phyloP scores from a whole-genome alignment of 1,140 invertebrate genomes.

The Pseudomyrmex pallidus region DNA sequence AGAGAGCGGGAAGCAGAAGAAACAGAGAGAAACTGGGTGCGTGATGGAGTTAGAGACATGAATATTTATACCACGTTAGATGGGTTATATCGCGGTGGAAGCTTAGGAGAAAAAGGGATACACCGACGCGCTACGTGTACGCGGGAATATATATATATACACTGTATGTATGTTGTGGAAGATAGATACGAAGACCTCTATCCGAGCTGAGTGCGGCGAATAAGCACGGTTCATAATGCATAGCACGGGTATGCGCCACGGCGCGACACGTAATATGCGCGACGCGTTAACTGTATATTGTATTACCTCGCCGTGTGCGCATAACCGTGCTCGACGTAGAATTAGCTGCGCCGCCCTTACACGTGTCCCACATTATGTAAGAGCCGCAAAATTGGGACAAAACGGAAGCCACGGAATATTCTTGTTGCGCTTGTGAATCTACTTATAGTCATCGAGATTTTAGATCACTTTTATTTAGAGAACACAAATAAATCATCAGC shows the following conservation, averaged over 20 bases:
- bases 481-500: too few relatives aligned
- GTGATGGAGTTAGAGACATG: slow-evolving; percentile 57
- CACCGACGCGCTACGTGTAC: background rate
- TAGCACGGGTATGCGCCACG: background rate
- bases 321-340: slow-evolving; percentile 10
- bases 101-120: slow-evolving; percentile 52
- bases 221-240: slow-evolving; percentile 45
- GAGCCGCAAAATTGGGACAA: background rate
- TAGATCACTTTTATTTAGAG: too few relatives aligned
- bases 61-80: slow-evolving; percentile 74
- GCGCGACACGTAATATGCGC: slow-evolving; percentile 36
- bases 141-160: background rate
- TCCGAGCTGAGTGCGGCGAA: slow-evolving; percentile 34
- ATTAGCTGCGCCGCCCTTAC: slow-evolving; percentile 30
- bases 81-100: slow-evolving; percentile 66
- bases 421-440: too few relatives aligned
- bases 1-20: background rate
- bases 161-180: slow-evolving; percentile 4
- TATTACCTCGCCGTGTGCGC: slow-evolving; percentile 24
- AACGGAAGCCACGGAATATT: background rate
- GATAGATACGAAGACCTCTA: slow-evolving; percentile 13
- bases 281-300: slow-evolving; percentile 42
- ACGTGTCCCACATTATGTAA: background rate
- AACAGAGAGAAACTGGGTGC: slow-evolving; percentile 28
- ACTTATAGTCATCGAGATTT: too few relatives aligned